Percentiles rank a stretch among this genome's conserved stretches.
phyloP scores from a whole-genome alignment of 2,888 invertebrate genomes.

The Empis livida region DNA sequence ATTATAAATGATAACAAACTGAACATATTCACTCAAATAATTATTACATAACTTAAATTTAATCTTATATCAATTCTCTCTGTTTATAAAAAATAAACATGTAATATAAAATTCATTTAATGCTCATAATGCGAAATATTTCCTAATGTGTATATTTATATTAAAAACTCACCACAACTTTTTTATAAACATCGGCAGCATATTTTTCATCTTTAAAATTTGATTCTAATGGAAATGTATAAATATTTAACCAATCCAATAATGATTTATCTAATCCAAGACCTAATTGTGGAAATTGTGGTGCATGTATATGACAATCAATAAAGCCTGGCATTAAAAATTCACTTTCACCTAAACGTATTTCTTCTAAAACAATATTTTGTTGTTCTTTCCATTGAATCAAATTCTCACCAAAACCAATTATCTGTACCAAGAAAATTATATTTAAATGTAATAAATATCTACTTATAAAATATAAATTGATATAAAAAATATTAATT shows the following conservation, averaged over 20 bases:
- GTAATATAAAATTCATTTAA: not conserved
- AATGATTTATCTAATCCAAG: conserved; percentile 67
- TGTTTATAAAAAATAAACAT: too few species aligned
- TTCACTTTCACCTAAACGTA: conserved; percentile 37
- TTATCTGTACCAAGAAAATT: conserved; percentile 27
- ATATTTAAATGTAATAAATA: too few species aligned
- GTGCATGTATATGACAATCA: conserved; percentile 83
- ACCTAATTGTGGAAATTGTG: conserved; percentile 78
- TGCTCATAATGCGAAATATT: too few species aligned
- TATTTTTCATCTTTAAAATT: conserved; percentile 54
- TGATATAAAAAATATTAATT: conserved; percentile 7
- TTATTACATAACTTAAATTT: too few species aligned
- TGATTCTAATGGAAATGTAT: conserved; percentile 75
- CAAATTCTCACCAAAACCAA: conserved; percentile 29
- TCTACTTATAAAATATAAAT: conserved; percentile 7
- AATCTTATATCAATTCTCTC: too few species aligned
- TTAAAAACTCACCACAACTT: conserved; percentile 57
- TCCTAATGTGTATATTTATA: too few species aligned
- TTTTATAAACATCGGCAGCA: conserved; percentile 55
- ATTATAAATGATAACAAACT: too few species aligned
- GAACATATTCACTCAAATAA: too few species aligned
- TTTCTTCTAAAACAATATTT: conserved; percentile 11
- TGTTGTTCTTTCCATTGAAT: conserved; percentile 17
- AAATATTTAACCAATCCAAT: conserved; percentile 71
- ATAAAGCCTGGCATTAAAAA: conserved; percentile 79